These are phyloP conservation scores for Drosophila willistoni DNA, from an alignment of 1,140 invertebrate genomes.

Conservation along the genomic window DNA sequence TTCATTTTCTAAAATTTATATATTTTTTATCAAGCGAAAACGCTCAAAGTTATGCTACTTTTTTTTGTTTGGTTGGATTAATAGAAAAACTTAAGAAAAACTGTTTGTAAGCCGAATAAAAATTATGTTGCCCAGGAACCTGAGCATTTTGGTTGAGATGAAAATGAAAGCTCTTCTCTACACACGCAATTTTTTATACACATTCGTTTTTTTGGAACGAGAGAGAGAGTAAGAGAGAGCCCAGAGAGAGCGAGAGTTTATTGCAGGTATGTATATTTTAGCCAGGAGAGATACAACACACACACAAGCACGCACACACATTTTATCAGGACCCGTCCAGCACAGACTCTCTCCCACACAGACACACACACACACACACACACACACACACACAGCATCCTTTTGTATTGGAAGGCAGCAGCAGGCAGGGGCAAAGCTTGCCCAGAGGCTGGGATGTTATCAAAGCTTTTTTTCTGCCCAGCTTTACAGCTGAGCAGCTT, in stretches of 20 bases:
- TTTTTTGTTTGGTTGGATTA: constrained; percentile 44
- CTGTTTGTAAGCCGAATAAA: constrained; percentile 78
- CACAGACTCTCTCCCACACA: constrained; percentile 20
- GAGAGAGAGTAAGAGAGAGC: constrained; percentile 28
- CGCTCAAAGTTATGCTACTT: constrained; percentile 66
- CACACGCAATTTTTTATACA: constrained; percentile 71
- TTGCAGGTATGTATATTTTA: constrained; percentile 46
- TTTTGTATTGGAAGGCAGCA: constrained; percentile 40
- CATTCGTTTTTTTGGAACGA: constrained; percentile 36
- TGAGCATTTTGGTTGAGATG: constrained; percentile 72
- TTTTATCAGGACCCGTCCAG: constrained; percentile 39
- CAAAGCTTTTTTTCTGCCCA: constrained; percentile 56
- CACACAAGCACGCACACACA: not conserved
- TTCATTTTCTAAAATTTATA: constrained; percentile 54
- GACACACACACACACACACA: too few species aligned
- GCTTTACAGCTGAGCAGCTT: constrained; percentile 60
- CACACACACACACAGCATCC: constrained; percentile 40
- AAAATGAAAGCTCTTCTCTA: constrained; percentile 79
- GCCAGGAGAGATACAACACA: constrained; percentile 20
- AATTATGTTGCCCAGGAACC: constrained; percentile 81
- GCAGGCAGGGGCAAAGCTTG: constrained; percentile 41
- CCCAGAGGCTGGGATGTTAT: constrained; percentile 38
- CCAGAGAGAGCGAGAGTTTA: constrained; percentile 41
- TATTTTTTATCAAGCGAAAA: constrained; percentile 55
- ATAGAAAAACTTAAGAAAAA: constrained; percentile 76